Evolutionary conservation across 2,113 vertebrate genomes (phyloP).

Genomic region (Scolopax mira): DNA sequence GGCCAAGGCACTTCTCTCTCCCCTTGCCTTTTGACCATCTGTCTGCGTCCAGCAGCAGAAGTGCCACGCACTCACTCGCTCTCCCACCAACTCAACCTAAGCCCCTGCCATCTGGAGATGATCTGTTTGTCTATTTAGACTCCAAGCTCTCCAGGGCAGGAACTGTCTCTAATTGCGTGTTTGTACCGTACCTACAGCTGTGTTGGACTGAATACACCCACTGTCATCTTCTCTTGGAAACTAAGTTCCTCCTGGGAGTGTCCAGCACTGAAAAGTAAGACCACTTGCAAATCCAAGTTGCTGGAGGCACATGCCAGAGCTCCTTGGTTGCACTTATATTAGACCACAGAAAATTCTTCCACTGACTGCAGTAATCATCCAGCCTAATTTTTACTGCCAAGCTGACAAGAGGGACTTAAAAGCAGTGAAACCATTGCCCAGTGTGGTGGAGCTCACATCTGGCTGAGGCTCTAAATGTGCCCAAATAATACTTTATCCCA

Average conservation of each 20-base stretch:
- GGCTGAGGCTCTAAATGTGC: background rate
- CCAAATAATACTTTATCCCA: background rate
- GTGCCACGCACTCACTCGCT: constrained; percentile 44
- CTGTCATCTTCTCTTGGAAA: constrained; percentile 66
- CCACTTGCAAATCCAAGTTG: constrained; percentile 56
- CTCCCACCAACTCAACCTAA: constrained; percentile 58
- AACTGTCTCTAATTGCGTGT: constrained; percentile 60
- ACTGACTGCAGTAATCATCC: constrained; percentile 37
- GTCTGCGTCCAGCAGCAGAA: constrained; percentile 17
- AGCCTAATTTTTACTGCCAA: constrained; percentile 11
- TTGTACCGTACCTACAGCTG: constrained; percentile 66
- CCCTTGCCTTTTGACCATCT: background rate
- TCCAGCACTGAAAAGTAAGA: constrained; percentile 64
- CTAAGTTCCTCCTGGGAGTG: constrained; percentile 39
- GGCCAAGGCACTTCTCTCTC: background rate
- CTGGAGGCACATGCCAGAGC: constrained; percentile 57
- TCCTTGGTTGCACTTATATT: constrained; percentile 50
- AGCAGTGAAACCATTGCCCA: background rate
- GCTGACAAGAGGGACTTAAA: constrained; percentile 11
- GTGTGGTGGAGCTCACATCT: background rate
- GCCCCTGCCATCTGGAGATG: constrained; percentile 61
- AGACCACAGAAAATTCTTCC: constrained; percentile 58
- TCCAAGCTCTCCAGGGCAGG: constrained; percentile 65
- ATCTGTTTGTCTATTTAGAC: constrained; percentile 67
- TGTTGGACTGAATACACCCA: constrained; percentile 59